phyloP scores from a whole-genome alignment of 2,797 vertebrate species.

The Miichthys miiuy region DNA sequence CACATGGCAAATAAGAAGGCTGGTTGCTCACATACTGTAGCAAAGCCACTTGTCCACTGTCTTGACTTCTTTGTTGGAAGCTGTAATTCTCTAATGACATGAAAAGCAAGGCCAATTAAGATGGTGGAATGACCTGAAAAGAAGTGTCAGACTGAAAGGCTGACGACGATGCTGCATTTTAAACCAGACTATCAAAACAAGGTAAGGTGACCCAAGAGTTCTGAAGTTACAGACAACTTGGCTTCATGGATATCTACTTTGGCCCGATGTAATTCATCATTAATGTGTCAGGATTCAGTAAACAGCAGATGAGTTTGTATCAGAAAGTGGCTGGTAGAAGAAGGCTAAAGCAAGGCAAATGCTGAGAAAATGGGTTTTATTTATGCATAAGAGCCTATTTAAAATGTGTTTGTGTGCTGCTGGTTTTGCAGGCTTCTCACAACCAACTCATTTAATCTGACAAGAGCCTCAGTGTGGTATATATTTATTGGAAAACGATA shows the following conservation, averaged over 20 bases:
- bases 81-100: conserved; percentile 71
- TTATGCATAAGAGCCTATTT: not conserved
- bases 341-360: not conserved
- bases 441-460: conserved; percentile 12
- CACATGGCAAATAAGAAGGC: conserved; percentile 69
- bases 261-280: conserved; percentile 69
- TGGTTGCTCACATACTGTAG: conserved; percentile 57
- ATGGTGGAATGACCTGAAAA: conserved; percentile 66
- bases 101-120: conserved; percentile 72
- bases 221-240: conserved; percentile 74
- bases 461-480: not conserved
- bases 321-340: conserved; percentile 6
- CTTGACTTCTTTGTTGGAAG: conserved; percentile 62
- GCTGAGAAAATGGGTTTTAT: conserved; percentile 6
- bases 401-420: not conserved
- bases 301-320: conserved; percentile 41
- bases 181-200: conserved; percentile 84
- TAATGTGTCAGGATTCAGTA: conserved; percentile 61
- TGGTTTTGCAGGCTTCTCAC: not conserved
- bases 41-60: conserved; percentile 59
- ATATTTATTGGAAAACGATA: conserved; percentile 19
- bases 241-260: conserved; percentile 53
- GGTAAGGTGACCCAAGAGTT: conserved; percentile 82
- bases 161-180: conserved; percentile 79
- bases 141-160: conserved; percentile 64